Evolutionary conservation across 2,888 invertebrate genomes (phyloP), one percentile per base, ranked within the genome.

Genomic region (Polietes domitor): DNA sequence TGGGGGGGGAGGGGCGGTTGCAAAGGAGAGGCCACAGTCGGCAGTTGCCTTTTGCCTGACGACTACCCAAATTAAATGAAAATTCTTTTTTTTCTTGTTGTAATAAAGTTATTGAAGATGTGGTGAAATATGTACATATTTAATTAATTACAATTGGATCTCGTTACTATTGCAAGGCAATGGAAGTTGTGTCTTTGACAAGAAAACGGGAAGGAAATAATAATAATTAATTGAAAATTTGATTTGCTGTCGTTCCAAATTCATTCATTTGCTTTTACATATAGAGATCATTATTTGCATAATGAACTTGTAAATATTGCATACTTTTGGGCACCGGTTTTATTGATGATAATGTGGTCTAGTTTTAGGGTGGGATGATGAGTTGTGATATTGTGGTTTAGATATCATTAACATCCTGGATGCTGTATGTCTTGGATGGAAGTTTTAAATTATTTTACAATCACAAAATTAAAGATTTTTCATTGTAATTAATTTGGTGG

Each of bases 131-230:
- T 61, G 28, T 61, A n/a, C 28, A 28, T 61, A 21, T 68, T 68
- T 68, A 68, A 68, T 68, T 43, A 68, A 68, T 68, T 68, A 43
- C 41, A 68, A 68, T 68, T 68, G 68, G 12, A 68, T 24, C 61
- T 32, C 68, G 41, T 41, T 10, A 43, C n/a, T 58, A 58, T 41
- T 43, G 43, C 7, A n/a, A 32, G 15, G n/a, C 7, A 17, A 63
- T 12, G 32, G 15, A 65, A 65, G 32, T 65, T 65, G 65, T 10
- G 32, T 41, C 19, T 41, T 65, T 37, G 65, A 41, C 21, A 68
- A 68, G 24, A 43, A 2, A 15, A 15, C 15, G 2, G n/a, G 12
- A n/a, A 15, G 24, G 41, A 68, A 68, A 43, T 68, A 43, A 68
- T 68, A 41, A 41, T 24, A 26, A 43, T 43, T 43, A 43, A 68